These are phyloP conservation scores for Campoletis raptor DNA, from an alignment of 2,888 invertebrate species.

Conservation along the genomic window DNA sequence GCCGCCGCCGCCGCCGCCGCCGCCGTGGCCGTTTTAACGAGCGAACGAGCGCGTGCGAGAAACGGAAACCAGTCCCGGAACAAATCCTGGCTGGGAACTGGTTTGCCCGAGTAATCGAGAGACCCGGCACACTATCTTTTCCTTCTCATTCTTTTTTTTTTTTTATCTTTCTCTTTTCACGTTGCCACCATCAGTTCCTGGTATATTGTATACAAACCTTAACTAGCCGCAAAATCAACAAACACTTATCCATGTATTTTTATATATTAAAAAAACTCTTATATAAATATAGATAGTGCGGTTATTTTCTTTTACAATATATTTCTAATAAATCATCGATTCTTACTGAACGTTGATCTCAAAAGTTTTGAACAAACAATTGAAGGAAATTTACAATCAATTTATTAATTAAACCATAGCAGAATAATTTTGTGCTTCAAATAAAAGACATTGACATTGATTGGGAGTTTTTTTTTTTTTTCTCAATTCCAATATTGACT, in stretches of 20 bases:
- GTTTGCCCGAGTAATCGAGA: conserved; percentile 72
- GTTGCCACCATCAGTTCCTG: conserved; percentile 41
- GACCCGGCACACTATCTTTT: conserved; percentile 61
- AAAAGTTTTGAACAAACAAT: neutral
- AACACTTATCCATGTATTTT: neutral
- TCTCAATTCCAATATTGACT: neutral
- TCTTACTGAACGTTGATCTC: neutral
- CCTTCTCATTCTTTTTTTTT: conserved; percentile 61
- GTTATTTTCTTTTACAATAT: neutral
- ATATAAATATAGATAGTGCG: neutral
- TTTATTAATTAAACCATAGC: neutral
- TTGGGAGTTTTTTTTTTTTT: conserved; percentile 8
- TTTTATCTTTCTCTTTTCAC: conserved; percentile 53
- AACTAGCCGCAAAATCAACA: conserved; percentile 2
- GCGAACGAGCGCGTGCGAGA: conserved; percentile 73
- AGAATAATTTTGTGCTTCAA: neutral
- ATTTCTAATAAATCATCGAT: neutral
- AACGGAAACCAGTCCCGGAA: conserved; percentile 82
- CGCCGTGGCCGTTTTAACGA: conserved; percentile 72
- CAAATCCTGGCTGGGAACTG: conserved; percentile 77
- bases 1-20: conserved; percentile 36
- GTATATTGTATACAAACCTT: conserved; percentile 34
- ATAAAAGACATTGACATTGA: neutral
- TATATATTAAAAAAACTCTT: neutral
- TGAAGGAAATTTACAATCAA: neutral